phyloP scores from a whole-genome alignment of 2,113 vertebrate species.

The Rhipidura dahli region DNA sequence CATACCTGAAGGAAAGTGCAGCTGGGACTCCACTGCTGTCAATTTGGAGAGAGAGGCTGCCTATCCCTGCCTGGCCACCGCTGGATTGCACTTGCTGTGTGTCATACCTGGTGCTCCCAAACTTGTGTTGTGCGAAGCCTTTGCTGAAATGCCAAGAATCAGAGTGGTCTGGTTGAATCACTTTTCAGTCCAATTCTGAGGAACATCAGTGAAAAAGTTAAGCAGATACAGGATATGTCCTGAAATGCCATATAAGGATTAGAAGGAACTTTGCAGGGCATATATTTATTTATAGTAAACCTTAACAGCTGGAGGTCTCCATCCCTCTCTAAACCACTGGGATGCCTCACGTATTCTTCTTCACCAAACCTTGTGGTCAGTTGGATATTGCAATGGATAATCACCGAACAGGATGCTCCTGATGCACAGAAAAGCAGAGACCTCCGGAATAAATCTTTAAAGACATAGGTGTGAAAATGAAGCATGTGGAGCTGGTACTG shows the following conservation, averaged over 20 bases:
- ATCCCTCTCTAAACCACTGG: neutral
- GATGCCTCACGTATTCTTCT: neutral
- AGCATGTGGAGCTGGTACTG: neutral
- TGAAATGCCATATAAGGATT: neutral
- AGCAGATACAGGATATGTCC: neutral
- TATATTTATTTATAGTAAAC: neutral
- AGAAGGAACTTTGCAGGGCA: neutral
- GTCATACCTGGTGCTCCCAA: neutral
- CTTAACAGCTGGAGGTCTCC: neutral
- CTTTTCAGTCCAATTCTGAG: neutral
- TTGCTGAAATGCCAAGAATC: neutral
- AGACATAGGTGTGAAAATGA: neutral
- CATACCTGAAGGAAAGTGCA: neutral
- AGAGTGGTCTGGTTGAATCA: neutral
- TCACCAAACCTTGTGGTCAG: neutral
- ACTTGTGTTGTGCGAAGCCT: neutral
- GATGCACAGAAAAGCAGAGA: neutral
- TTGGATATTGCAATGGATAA: neutral
- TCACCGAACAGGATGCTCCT: neutral
- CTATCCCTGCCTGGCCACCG: neutral
- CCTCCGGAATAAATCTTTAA: neutral
- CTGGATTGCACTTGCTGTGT: neutral
- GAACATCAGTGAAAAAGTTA: neutral
- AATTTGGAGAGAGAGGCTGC: neutral
- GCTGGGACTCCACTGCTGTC: neutral